These are phyloP conservation scores for Lapara coniferarum DNA, from an alignment of 2,888 invertebrate genomes.

Conservation along the genomic window DNA sequence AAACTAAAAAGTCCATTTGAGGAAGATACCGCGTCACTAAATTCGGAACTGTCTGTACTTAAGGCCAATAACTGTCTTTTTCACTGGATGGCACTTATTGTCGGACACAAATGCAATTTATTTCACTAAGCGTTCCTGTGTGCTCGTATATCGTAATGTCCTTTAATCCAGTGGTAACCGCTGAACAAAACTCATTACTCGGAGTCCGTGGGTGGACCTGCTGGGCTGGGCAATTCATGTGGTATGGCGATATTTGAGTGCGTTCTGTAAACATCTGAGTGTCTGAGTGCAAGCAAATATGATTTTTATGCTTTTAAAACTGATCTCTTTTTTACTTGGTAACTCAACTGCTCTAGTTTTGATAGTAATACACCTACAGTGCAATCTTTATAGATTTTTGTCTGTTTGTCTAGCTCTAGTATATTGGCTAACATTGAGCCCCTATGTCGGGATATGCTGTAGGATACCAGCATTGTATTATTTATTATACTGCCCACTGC, in stretches of 20 bases:
- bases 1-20: background rate
- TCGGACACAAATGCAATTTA: constrained; percentile 20
- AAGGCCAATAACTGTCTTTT: constrained; percentile 6
- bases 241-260: constrained; percentile 33
- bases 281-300: no score
- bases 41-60: background rate
- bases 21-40: background rate
- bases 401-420: no score
- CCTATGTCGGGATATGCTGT: no score
- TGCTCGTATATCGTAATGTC: constrained; percentile 61
- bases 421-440: no score
- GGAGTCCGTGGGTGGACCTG: constrained; percentile 70
- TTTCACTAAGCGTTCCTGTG: constrained; percentile 43
- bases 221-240: constrained; percentile 51
- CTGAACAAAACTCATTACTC: constrained; percentile 80
- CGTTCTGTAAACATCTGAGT: no score
- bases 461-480: no score
- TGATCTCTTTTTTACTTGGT: no score
- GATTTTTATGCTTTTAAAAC: no score
- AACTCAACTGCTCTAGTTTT: no score
- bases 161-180: constrained; percentile 71
- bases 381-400: no score
- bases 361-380: no score
- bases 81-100: constrained; percentile 9
- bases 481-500: no score